phyloP scores from a whole-genome alignment of 2,888 invertebrate species.

The Napeogenes sylphis region DNA sequence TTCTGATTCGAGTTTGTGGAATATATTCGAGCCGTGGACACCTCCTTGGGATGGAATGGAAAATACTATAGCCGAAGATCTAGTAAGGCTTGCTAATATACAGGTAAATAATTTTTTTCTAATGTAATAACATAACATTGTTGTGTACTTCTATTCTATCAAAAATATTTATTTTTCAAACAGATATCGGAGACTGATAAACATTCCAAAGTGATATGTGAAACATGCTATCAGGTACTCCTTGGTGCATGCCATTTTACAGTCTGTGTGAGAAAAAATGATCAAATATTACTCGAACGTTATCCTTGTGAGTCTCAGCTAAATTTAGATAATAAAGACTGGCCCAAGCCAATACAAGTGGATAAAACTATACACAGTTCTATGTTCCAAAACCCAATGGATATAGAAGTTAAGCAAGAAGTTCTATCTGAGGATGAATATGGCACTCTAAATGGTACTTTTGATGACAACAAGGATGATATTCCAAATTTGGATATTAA shows the following conservation, averaged over 20 bases:
- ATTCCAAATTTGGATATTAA: constrained; percentile 53
- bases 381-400: constrained; percentile 37
- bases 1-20: constrained; percentile 36
- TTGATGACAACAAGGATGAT: constrained; percentile 35
- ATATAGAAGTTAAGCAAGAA: constrained; percentile 62
- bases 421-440: constrained; percentile 55
- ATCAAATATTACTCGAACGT: constrained; percentile 42
- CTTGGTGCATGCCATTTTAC: constrained; percentile 50
- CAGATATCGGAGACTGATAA: constrained; percentile 50
- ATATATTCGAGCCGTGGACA: constrained; percentile 53
- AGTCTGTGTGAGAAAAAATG: constrained; percentile 42
- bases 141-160: too few species aligned
- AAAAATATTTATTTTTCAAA: background rate
- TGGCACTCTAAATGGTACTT: constrained; percentile 15
- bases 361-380: constrained; percentile 46
- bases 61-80: constrained; percentile 54
- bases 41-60: constrained; percentile 53
- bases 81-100: constrained; percentile 52
- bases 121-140: constrained; percentile 4
- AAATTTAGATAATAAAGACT: constrained; percentile 34
- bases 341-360: constrained; percentile 66
- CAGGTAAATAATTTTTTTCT: constrained; percentile 41
- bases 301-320: constrained; percentile 21
- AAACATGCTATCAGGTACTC: constrained; percentile 46
- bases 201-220: constrained; percentile 58